Conservation (phyloP, 2,113 vertebrate genomes). For the Osmerus mordax region DNA sequence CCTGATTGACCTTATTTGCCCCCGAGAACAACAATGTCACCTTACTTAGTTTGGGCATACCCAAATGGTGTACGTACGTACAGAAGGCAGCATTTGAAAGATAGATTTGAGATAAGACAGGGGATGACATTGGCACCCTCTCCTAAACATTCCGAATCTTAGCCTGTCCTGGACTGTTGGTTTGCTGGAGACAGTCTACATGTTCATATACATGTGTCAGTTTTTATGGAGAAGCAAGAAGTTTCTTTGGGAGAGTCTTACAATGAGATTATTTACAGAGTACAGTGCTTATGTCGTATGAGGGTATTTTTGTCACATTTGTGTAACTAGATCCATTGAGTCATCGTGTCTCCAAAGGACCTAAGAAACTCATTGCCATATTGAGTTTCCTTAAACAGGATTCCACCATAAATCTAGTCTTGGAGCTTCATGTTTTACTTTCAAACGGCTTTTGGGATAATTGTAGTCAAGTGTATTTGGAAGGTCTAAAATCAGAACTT, state of each 20-base stretch:
- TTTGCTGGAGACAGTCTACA: constrained; percentile 11
- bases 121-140: constrained; percentile 2
- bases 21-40: not conserved
- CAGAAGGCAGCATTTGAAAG: not conserved
- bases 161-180: not conserved
- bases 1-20: not conserved
- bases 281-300: constrained; percentile 33
- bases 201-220: constrained; percentile 29
- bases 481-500: no score
- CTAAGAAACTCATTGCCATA: not conserved
- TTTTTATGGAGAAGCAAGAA: constrained; percentile 18
- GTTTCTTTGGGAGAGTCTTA: constrained; percentile 38
- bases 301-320: constrained; percentile 27
- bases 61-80: not conserved
- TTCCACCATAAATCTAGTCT: not conserved
- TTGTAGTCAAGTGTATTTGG: no score
- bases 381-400: not conserved
- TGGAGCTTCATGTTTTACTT: not conserved
- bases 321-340: constrained; percentile 21
- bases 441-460: no score
- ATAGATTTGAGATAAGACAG: not conserved
- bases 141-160: constrained; percentile 52
- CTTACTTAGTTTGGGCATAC: not conserved
- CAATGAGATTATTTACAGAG: constrained; percentile 38
- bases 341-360: constrained; percentile 2